Conservation (phyloP, 2,113 vertebrate species). For the Spermophilus dauricus region DNA sequence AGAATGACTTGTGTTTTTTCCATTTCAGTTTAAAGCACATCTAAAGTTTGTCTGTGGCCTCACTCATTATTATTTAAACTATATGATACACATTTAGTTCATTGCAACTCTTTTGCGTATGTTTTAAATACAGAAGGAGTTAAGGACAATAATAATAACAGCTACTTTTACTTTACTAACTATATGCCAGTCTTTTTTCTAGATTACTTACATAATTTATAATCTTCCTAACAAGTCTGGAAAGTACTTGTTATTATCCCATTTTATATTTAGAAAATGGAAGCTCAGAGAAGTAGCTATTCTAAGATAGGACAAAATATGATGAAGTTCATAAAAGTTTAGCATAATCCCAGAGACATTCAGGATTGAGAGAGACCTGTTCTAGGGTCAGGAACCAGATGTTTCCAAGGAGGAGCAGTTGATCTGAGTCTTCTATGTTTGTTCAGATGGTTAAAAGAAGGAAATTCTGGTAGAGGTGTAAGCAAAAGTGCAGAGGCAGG, state of each 20-base stretch:
- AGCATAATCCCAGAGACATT: not conserved
- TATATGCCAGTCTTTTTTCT: not conserved
- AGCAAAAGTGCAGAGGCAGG: not conserved
- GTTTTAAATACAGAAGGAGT: slow-evolving; percentile 30
- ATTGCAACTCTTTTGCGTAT: slow-evolving; percentile 20
- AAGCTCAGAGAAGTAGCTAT: not conserved
- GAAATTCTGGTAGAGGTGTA: not conserved
- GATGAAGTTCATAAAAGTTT: not conserved
- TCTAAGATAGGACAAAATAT: slow-evolving; percentile 6
- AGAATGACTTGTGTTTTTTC: not conserved
- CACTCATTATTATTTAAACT: not conserved
- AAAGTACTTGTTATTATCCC: not conserved
- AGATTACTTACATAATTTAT: not conserved
- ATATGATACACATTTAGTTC: not conserved
- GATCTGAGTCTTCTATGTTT: not conserved
- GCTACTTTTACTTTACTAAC: slow-evolving; percentile 15
- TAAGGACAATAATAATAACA: not conserved
- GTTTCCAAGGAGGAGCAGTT: not conserved
- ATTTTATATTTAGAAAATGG: not conserved
- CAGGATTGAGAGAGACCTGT: not conserved
- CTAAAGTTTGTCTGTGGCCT: not conserved
- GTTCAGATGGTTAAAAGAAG: not conserved
- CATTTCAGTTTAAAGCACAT: not conserved
- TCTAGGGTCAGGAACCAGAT: not conserved
- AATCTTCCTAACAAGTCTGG: not conserved